Conservation (phyloP, 2,888 invertebrate species). For the Lingula anatina region DNA sequence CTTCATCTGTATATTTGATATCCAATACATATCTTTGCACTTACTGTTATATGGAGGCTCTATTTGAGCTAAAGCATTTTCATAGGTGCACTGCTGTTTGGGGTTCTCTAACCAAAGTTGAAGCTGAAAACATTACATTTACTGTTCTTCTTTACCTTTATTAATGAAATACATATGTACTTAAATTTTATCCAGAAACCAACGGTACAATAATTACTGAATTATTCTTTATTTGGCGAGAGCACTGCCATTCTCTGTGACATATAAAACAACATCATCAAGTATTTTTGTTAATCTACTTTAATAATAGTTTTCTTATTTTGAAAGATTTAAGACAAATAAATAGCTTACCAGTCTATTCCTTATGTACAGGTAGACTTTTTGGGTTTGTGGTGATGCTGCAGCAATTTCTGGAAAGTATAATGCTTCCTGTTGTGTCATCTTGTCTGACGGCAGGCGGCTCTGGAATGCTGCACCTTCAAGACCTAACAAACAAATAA, state of each 20-base stretch:
- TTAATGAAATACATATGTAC: too few relatives aligned
- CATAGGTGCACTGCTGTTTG: slow-evolving; percentile 80
- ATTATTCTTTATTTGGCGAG: background rate
- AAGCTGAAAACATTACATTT: slow-evolving; percentile 59
- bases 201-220: too few relatives aligned
- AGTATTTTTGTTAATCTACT: too few relatives aligned
- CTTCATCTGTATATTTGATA: too few relatives aligned
- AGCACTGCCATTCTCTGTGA: background rate
- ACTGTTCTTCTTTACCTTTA: too few relatives aligned
- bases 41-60: slow-evolving; percentile 81
- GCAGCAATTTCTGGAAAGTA: slow-evolving; percentile 88
- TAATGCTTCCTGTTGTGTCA: slow-evolving; percentile 88
- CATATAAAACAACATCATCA: too few relatives aligned
- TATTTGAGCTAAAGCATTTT: slow-evolving; percentile 74
- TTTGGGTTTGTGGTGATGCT: slow-evolving; percentile 73
- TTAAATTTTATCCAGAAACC: too few relatives aligned
- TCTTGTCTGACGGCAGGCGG: slow-evolving; percentile 86
- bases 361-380: slow-evolving; percentile 85
- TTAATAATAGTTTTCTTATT: too few relatives aligned
- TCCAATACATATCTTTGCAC: too few relatives aligned
- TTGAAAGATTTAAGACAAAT: too few relatives aligned
- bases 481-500: slow-evolving; percentile 57
- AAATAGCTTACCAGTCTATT: slow-evolving; percentile 66
- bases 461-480: slow-evolving; percentile 74
- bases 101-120: slow-evolving; percentile 96